Evolutionary conservation across 2,113 vertebrate genomes (phyloP).

Genomic region (Onychorhynchus coronatus): DNA sequence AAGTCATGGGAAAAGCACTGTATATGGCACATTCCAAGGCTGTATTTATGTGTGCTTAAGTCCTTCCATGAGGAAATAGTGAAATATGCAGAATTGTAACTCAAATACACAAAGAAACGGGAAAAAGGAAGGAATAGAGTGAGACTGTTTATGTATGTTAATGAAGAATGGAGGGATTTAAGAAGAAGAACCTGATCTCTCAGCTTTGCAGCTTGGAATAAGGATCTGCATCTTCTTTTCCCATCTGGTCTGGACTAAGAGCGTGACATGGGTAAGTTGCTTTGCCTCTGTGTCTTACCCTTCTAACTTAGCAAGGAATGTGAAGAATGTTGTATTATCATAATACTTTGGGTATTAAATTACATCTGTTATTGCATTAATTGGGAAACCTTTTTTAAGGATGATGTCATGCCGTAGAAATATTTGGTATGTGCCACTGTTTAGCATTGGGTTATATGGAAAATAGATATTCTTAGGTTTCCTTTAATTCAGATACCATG

Average conservation of each 20-base stretch:
- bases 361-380: neutral
- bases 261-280: neutral
- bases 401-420: neutral
- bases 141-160: neutral
- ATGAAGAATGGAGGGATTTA: neutral
- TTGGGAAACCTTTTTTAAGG: neutral
- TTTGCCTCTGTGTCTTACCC: neutral
- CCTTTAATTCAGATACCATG: neutral
- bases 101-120: neutral
- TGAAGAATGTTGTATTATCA: neutral
- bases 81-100: neutral
- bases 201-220: neutral
- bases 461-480: neutral
- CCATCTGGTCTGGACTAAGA: neutral
- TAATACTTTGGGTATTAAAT: neutral
- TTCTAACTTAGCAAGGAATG: neutral
- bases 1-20: neutral
- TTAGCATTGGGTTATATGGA: neutral
- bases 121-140: neutral
- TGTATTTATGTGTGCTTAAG: neutral
- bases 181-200: constrained; percentile 16
- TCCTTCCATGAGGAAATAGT: neutral
- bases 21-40: neutral
- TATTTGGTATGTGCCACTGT: neutral
- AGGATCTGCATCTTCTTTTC: neutral